Evolutionary conservation across 2,888 invertebrate genomes (phyloP), one percentile per base, ranked within the genome.

Genomic region (Hirtodrosophila duncani): DNA sequence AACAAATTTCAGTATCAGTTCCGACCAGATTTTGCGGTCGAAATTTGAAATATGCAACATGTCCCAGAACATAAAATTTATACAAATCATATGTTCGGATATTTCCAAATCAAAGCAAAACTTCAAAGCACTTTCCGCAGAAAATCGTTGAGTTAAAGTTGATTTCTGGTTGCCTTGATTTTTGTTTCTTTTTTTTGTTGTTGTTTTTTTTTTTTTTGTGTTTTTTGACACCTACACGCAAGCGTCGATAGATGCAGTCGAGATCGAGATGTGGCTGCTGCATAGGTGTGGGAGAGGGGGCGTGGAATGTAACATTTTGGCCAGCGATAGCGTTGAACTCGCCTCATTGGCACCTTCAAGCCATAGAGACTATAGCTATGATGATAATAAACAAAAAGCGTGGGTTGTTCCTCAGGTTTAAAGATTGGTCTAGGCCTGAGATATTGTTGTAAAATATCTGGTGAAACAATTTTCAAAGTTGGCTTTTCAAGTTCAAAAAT

Each of bases 211-310:
- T 43, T 1, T 29, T 30, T 31, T 43, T 58, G 49, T 57, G 52
- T 51, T 57, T 67, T 69, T 75, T 75, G 75, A 78, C 75, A 75
- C 75, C 75, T 78, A 75, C 75, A 75, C 64, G 61, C 31, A 21
- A 67, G 48, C 34, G 26, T 42, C 34, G 58, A 27, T 38, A 41
- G 44, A 31, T 24, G 48, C 48, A 30, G 14, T 16, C 29, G 26
- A 20, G 14, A 11, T 3, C 29, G 13, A 2, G n/a, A 9, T 11
- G 2, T 11, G 29, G 9, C n/a, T 11, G 29, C 3, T 11, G 6
- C 17, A 1, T 8, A n/a, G 10, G 17, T 6, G 4, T n/a, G 24
- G 21, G 23, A 23, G 7, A 31, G 6, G 27, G 36, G 13, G 23
- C 29, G 24, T n/a, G 26, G 6, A 9, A 9, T 34, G 10, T 17